Base-by-base conservation (phyloP, 2,888 invertebrate species). In the Alsophila aescularia region DNA sequence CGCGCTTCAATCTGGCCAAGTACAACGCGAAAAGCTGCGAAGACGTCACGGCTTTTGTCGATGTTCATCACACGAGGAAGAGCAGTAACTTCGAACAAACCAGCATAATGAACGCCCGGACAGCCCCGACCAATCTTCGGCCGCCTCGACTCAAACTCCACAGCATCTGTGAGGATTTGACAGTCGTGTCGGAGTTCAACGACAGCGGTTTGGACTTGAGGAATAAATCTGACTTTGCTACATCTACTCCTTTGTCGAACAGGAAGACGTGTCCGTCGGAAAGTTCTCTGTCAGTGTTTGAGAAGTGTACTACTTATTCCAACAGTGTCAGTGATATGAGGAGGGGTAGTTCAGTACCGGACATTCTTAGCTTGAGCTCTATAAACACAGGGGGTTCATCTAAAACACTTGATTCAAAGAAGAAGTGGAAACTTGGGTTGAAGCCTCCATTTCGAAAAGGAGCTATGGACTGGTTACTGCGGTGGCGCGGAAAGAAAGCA, bases 1-100 rank as follows among this genome's bases (percentile, higher is more conserved):
- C 79, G 13, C 70, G 69, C 36, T 82, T 76, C 52, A 79, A 75
- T 47, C 62, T 83, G 39, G 79, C 83, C 31, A 90, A 86, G 64
- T 91, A 90, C 66, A 85, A 78, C 63, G 79, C 88, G 14, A 88
- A 85, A 63, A 90, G 90, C 64, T 90, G 83, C 60, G 90, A 91
- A 58, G 89, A 90, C 62, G 76, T 90, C 31, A 82, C 86, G 2
- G 88, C 83, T 5, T 90, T 88, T 58, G 83, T 87, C 9, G 86
- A 90, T 61, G 64, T 87, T 29, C 80, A 83, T 42, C 83, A 80
- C 55, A 73, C 67, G n/a, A 74, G 77, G 54, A 87, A 83, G 60
- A 91, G 90, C 65, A 81, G 78, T 58, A 77, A 85, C 64, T 91
- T 90, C 60, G 84, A 87, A 58, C 83, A 85, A 57, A 87, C 83